A percentile compares a stretch with the other conserved stretches of the same genome.
Conservation (phyloP, 2,797 vertebrate genomes). For the Chloroceryle amazona region DNA sequence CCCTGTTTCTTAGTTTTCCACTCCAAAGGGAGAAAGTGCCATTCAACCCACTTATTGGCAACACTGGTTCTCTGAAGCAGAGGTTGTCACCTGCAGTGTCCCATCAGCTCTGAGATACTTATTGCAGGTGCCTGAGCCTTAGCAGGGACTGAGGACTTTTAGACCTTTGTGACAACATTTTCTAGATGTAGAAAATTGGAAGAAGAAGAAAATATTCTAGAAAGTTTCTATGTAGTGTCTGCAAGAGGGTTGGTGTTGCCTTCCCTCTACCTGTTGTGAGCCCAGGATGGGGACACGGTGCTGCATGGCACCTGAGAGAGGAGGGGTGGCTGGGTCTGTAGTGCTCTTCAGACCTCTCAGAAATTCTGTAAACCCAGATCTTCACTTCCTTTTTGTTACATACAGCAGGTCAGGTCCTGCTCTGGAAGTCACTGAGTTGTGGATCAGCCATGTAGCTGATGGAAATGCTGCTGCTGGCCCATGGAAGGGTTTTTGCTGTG, state of each 20-base stretch:
- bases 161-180: not conserved
- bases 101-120: fast-evolving
- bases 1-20: not conserved
- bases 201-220: not conserved
- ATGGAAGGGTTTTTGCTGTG: not conserved
- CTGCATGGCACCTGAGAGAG: fast-evolving
- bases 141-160: not conserved
- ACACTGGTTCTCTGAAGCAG: not conserved
- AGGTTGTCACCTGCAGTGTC: not conserved
- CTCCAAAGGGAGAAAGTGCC: not conserved
- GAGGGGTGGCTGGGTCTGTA: fast-evolving
- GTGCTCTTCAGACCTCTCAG: not conserved
- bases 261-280: not conserved
- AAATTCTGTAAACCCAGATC: not conserved
- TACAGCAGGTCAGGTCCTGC: not conserved
- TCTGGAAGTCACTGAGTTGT: not conserved
- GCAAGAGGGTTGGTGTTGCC: not conserved
- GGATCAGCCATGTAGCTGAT: not conserved
- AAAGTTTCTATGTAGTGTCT: not conserved
- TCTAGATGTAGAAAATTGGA: not conserved
- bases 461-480: not conserved
- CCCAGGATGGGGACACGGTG: not conserved
- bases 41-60: not conserved
- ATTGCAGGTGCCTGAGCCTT: not conserved
- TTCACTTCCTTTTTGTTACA: not conserved